Base-by-base conservation (phyloP, 2,113 vertebrate species). In the Ahaetulla prasina region DNA sequence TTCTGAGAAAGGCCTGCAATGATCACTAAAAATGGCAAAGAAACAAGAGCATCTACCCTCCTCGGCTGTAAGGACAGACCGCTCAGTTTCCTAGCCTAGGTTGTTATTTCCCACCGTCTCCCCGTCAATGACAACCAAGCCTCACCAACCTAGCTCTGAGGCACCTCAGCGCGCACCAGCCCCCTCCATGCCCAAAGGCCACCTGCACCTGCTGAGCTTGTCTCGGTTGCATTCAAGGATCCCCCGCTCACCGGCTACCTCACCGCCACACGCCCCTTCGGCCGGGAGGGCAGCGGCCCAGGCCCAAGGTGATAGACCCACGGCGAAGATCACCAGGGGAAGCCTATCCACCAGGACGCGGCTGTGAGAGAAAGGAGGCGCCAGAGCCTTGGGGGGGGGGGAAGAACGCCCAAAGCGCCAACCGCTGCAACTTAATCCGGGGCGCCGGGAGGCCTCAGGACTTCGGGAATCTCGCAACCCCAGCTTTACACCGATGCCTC, bases 121-220 rank as follows among this genome's bases (percentile, higher is more conserved):
- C 30, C 54, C 54, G 85, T 50, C 45, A 87, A 39, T 35, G 3
- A 27, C 55, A 53, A 43, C 6, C 90, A 3, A 43, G 10, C 2
- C 18, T n/a, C 39, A 4, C 57, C 85, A 60, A 74, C 85, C 47
- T 49, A 50, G n/a, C 14, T 74, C 27, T 47, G 45, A 52, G 47
- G 57, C 22, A 18, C 60, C 16, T 88, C 91, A 30, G 20, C 23
- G 85, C 85, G 2, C n/a, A 45, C 27, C 47, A 49, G 18, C 49
- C 60, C 27, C 10, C 22, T 39, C 50, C 39, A 14, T 25, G 54
- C 54, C 47, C 53, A 6, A 49, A 30, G 27, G 27, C 27, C 87
- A 57, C n/a, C 22, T 89, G 92, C 92, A 92, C 92, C 92, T 92
- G 92, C 92, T 35, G 87, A 60, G 74, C 30, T 54, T 1, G 43